phyloP scores from a whole-genome alignment of 2,888 invertebrate genomes.

The Lasioglossum villosulum region DNA sequence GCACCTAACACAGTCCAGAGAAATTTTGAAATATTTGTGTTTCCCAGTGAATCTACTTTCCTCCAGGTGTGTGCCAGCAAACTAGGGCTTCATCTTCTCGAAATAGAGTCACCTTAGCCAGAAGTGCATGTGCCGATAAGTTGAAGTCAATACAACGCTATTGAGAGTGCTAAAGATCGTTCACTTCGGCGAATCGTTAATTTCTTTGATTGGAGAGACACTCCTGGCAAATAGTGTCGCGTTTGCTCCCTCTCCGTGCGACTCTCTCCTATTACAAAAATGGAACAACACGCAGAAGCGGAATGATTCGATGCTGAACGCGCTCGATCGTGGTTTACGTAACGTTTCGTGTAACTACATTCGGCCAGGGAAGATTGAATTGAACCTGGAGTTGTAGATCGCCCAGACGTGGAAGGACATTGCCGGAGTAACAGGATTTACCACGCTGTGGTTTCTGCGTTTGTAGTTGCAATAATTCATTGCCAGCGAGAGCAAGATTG shows the following conservation, averaged over 20 bases:
- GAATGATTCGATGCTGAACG: neutral
- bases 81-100: neutral
- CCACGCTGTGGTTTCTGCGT: neutral
- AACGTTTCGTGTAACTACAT: neutral
- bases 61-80: neutral
- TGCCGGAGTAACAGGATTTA: neutral
- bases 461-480: slow-evolving; percentile 15
- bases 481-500: neutral
- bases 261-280: neutral
- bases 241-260: no score
- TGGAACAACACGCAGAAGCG: no score
- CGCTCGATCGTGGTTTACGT: neutral
- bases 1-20: no score
- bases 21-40: no score
- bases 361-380: neutral
- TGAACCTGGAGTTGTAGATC: neutral
- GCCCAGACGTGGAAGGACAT: neutral
- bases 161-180: neutral
- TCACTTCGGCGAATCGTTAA: neutral
- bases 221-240: neutral
- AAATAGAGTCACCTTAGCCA: neutral
- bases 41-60: no score
- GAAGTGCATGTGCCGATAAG: slow-evolving; percentile 1
- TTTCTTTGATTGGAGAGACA: neutral
- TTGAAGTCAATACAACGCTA: neutral